Evolutionary conservation across 2,113 vertebrate species (phyloP).

Genomic region (Gambusia affinis): DNA sequence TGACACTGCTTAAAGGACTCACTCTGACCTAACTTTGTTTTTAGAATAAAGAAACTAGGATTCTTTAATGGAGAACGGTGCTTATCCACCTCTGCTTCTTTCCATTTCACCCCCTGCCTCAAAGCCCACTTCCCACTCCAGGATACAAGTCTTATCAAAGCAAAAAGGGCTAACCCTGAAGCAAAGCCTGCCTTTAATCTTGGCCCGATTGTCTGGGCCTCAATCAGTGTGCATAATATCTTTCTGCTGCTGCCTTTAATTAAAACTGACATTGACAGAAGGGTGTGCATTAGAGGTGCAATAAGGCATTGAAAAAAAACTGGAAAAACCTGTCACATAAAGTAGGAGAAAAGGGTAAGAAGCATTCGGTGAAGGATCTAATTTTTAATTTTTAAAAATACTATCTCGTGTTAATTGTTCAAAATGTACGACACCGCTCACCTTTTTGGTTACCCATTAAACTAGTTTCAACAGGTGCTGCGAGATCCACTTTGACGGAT

Average conservation of each 20-base stretch:
- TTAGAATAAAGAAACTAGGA: constrained; percentile 67
- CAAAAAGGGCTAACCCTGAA: constrained; percentile 83
- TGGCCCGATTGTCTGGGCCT: constrained; percentile 84
- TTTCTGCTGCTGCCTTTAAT: constrained; percentile 90
- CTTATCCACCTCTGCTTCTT: constrained; percentile 48
- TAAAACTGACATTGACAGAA: constrained; percentile 96
- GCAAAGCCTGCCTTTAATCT: constrained; percentile 91
- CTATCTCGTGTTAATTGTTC: not conserved
- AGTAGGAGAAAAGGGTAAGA: constrained; percentile 88
- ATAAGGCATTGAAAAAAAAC: constrained; percentile 93
- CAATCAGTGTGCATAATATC: constrained; percentile 83
- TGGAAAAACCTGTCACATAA: constrained; percentile 75
- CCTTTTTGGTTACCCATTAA: constrained; percentile 82
- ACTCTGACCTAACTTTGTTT: constrained; percentile 60
- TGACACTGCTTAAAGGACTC: constrained; percentile 39
- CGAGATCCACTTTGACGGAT: constrained; percentile 83
- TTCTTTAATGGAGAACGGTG: constrained; percentile 58
- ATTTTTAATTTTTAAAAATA: not conserved
- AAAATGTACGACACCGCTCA: constrained; percentile 42
- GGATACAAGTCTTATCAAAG: constrained; percentile 70
- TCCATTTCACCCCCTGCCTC: constrained; percentile 45
- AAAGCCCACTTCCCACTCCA: constrained; percentile 43
- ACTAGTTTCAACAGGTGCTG: constrained; percentile 87
- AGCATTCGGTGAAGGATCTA: constrained; percentile 86
- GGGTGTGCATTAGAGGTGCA: constrained; percentile 90